phyloP scores from a whole-genome alignment of 2,113 vertebrate genomes.

The Chamaetylas fuelleborni region DNA sequence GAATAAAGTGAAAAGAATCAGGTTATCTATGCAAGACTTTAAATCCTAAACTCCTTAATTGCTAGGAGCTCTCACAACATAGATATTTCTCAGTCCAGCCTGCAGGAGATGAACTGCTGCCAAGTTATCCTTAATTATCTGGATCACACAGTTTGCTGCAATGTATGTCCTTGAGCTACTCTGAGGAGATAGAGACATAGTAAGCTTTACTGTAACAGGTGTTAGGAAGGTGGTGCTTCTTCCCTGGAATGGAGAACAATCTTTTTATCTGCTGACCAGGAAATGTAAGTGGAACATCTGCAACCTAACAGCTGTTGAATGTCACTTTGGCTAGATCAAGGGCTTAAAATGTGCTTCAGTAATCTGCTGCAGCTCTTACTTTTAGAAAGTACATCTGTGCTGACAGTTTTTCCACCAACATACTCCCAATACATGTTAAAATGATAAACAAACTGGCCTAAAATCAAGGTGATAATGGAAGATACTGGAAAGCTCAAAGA shows the following conservation, averaged over 20 bases:
- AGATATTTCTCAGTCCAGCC: constrained; percentile 4
- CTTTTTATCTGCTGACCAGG: constrained; percentile 21
- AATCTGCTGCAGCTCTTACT: constrained; percentile 21
- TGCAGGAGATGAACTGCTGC: constrained; percentile 29
- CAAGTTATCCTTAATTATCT: constrained; percentile 36
- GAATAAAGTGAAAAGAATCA: neutral
- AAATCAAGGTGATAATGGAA: constrained; percentile 47
- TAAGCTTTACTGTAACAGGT: neutral
- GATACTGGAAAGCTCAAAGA: neutral
- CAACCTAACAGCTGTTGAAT: constrained; percentile 38
- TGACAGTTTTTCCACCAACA: constrained; percentile 7
- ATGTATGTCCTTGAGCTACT: constrained; percentile 33
- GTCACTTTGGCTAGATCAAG: constrained; percentile 53
- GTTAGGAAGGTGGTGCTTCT: neutral
- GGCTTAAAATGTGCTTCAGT: constrained; percentile 14
- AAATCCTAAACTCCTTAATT: constrained; percentile 6
- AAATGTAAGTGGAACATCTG: constrained; percentile 34
- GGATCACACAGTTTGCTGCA: constrained; percentile 12
- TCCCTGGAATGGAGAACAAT: neutral
- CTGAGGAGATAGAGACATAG: neutral
- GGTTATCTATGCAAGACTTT: neutral
- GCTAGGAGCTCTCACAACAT: neutral
- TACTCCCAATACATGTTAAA: neutral
- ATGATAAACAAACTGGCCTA: neutral
- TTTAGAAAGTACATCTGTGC: constrained; percentile 33